phyloP scores from a whole-genome alignment of 2,888 invertebrate genomes.

The Uropetala carovei region DNA sequence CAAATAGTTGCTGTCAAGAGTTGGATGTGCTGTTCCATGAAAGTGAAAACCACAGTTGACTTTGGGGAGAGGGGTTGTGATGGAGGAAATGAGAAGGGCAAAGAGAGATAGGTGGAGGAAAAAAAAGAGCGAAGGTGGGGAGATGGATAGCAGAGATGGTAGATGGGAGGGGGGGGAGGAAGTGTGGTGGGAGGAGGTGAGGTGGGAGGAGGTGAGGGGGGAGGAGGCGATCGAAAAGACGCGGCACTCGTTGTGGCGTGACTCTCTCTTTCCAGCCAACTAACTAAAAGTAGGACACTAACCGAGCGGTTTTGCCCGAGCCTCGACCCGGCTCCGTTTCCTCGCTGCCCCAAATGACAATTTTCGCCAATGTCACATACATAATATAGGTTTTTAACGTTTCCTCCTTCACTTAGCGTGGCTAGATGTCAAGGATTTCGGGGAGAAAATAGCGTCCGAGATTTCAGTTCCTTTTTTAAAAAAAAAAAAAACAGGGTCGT shows the following conservation, averaged over 20 bases:
- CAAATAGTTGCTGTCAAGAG: not conserved
- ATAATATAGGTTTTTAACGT: no score
- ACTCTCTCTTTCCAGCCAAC: constrained; percentile 3
- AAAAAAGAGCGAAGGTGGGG: not conserved
- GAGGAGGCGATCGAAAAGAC: not conserved
- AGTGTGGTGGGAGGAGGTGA: not conserved
- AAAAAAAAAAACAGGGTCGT: no score
- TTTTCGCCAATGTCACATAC: not conserved
- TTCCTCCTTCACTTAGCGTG: not conserved
- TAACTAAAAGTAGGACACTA: not conserved
- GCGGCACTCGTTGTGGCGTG: not conserved
- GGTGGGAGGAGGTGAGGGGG: not conserved
- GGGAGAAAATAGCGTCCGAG: not conserved
- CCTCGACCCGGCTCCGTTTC: not conserved
- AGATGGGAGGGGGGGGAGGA: not conserved
- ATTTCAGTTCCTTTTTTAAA: no score
- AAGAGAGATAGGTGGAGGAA: not conserved
- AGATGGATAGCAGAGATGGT: no score
- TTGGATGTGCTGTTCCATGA: constrained; percentile 29
- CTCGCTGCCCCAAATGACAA: not conserved
- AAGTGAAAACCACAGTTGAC: constrained; percentile 41
- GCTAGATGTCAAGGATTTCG: not conserved
- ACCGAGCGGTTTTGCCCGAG: not conserved
- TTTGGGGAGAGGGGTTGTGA: not conserved
- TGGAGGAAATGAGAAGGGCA: not conserved